Base-by-base conservation (phyloP, 2,113 vertebrate species). In the Hylia prasina region DNA sequence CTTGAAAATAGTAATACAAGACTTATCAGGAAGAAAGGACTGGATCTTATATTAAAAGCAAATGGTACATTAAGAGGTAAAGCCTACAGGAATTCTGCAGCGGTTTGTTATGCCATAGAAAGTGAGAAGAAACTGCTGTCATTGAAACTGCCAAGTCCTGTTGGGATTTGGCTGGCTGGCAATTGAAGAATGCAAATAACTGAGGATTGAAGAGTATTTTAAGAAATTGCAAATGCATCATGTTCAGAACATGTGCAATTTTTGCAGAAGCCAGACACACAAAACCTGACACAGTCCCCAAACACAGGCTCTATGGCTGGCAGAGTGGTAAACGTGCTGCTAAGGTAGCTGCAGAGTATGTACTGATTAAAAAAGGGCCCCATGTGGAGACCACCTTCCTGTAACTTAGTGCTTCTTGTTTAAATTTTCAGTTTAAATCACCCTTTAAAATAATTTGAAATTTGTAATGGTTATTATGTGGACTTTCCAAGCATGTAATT, bases 401-500 rank as follows among this genome's bases (percentile, higher is more conserved):
- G 35, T 25, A 42, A 63, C 42, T 77, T 47, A 19, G 24, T 33
- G 37, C 28, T 72, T 45, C 33, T 65, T 89, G 82, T 94, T 83
- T 69, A 69, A 81, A 84, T 96, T 95, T 94, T 90, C 37, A 47
- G 16, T 31, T 54, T 50, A 85, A 96, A 63, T 44, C 28, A 66
- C 39, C 69, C 47, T 83, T 76, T 53, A 72, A 95, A 93, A 89
- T 70, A 77, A 58, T 39, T 82, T 82, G 21, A 94, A 82, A 71
- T 64, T 89, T 73, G 37, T 96, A 76, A 95, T 97, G 95, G 80
- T 88, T 93, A 85, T 79, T 42, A 72, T 73, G 71, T 72, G 40
- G 78, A 56, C 44, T 95, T 96, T 83, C 54, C 78, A 75, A 60
- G 76, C 80, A 60, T 76, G 80, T 95, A 92, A 96, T 97, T 96